A percentile compares a stretch with the other conserved stretches of the same genome.
Evolutionary conservation across 2,113 vertebrate genomes (phyloP).

Genomic region (Ptyas mucosa): DNA sequence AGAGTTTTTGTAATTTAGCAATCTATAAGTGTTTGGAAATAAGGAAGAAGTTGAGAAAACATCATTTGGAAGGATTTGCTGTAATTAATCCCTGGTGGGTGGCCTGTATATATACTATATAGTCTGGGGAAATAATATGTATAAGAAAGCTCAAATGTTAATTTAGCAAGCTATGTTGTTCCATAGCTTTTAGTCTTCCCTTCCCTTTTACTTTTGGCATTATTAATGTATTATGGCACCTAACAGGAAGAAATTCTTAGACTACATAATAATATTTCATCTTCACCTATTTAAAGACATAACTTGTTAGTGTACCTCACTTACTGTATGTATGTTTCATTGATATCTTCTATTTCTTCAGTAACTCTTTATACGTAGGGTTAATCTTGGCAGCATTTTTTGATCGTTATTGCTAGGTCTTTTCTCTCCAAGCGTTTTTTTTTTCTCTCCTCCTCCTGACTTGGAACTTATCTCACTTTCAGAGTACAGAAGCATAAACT

Average conservation of each 20-base stretch:
- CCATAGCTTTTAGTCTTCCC: background rate
- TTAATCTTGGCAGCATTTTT: background rate
- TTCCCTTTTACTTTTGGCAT: background rate
- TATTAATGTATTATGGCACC: too few species aligned
- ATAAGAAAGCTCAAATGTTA: background rate
- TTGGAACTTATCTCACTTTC: background rate
- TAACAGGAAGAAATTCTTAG: background rate
- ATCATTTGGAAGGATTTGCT: background rate
- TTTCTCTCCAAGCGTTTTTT: background rate
- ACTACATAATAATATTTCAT: background rate
- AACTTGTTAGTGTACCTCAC: background rate
- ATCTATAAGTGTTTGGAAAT: background rate
- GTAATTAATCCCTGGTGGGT: background rate
- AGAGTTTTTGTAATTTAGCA: background rate
- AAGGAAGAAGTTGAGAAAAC: background rate
- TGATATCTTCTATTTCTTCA: background rate
- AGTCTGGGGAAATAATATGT: background rate
- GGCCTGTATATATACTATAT: background rate
- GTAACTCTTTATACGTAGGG: background rate
- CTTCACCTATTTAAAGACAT: rapidly evolving
- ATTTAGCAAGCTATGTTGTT: background rate
- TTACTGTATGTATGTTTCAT: background rate
- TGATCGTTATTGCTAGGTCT: background rate
- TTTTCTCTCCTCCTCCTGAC: background rate
- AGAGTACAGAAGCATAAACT: rapidly evolving